A percentile compares a stretch with the other conserved stretches of the same genome.
Evolutionary conservation across 2,113 vertebrate species (phyloP).

Genomic region (Scartelaos histophorus): DNA sequence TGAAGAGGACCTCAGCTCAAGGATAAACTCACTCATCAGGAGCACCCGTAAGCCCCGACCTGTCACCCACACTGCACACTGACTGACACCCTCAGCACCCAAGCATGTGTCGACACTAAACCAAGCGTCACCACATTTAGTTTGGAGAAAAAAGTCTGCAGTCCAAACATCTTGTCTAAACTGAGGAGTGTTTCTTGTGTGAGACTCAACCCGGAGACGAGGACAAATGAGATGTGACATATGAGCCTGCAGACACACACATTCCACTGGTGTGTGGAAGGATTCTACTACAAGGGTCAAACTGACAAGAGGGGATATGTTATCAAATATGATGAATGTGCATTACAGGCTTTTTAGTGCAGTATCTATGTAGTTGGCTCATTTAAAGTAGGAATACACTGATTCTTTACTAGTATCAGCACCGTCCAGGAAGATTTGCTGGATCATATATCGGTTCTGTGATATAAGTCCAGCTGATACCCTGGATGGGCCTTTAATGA

Average conservation of each 20-base stretch:
- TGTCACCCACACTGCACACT: slow-evolving; percentile 27
- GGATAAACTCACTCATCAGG: slow-evolving; percentile 30
- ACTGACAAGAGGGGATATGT: background rate
- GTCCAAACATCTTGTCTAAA: background rate
- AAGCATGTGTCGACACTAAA: slow-evolving; percentile 15
- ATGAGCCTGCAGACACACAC: background rate
- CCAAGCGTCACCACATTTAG: background rate
- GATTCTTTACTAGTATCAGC: too few species aligned
- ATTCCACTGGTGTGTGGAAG: slow-evolving; percentile 2
- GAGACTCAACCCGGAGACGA: background rate
- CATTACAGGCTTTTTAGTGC: background rate
- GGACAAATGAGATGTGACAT: slow-evolving; percentile 20
- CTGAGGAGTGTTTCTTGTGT: background rate
- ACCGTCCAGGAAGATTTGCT: too few species aligned
- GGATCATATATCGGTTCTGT: too few species aligned
- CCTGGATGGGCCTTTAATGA: too few species aligned
- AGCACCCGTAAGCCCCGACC: slow-evolving; percentile 13
- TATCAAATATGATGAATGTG: background rate
- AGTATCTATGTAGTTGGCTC: background rate
- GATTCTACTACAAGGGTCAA: slow-evolving; percentile 11
- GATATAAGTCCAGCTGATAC: too few species aligned
- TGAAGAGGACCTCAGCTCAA: slow-evolving; percentile 25
- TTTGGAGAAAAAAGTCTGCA: background rate
- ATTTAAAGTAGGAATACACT: too few species aligned
- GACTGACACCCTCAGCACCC: slow-evolving; percentile 24